Conservation (phyloP, 2,797 vertebrate species). For the Pipistrellus pygmaeus region DNA sequence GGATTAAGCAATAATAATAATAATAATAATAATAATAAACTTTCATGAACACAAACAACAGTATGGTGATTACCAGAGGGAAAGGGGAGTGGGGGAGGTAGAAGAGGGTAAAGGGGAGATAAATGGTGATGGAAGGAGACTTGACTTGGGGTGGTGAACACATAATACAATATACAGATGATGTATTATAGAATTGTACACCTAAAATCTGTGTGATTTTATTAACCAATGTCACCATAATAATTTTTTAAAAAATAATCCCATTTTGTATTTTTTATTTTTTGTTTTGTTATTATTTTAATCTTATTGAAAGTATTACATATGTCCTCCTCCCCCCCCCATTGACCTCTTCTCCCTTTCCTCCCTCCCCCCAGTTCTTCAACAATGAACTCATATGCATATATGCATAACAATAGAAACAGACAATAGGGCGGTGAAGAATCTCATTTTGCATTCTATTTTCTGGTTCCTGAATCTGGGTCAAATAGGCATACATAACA, state of each 20-base stretch:
- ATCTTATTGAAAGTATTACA: no score
- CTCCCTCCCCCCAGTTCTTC: no score
- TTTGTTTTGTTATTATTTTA: no score
- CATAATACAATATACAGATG: background rate
- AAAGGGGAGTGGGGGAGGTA: background rate
- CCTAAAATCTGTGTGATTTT: background rate
- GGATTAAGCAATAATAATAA: background rate
- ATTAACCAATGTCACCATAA: background rate
- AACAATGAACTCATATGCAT: no score
- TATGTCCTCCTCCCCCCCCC: no score
- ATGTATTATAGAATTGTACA: background rate
- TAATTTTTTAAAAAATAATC: background rate
- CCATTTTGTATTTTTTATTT: no score
- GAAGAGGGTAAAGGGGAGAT: background rate
- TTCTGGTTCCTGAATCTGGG: slow-evolving; percentile 71
- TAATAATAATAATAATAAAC: background rate
- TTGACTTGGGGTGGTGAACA: background rate
- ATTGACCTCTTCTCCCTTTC: no score
- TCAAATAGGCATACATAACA: slow-evolving; percentile 71
- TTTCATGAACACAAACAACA: background rate
- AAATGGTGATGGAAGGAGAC: background rate
- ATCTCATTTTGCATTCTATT: slow-evolving; percentile 72
- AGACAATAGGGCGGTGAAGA: background rate
- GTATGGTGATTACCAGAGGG: background rate
- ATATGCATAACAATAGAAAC: no score